Evolutionary conservation across 2,888 invertebrate species (phyloP).

Genomic region (Patella caerulea): DNA sequence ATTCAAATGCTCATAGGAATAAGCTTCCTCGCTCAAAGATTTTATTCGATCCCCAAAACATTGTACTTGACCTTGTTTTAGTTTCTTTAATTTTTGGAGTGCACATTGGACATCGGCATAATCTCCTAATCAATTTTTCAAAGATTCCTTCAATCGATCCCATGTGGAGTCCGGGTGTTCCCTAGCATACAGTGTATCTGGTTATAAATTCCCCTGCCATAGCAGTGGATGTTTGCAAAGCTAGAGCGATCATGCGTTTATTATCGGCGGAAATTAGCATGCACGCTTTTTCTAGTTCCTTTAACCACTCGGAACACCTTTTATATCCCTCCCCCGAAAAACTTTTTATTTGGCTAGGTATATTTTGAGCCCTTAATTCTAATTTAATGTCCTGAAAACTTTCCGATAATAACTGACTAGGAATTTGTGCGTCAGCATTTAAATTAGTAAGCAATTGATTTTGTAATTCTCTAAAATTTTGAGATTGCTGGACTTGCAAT

Average conservation of each 20-base stretch:
- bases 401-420: neutral
- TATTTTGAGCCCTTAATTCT: conserved; percentile 2
- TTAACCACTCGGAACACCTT: neutral
- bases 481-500: no score
- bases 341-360: neutral
- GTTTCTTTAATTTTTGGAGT: neutral
- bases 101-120: neutral
- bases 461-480: no score
- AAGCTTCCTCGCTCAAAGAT: neutral
- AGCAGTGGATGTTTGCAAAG: neutral
- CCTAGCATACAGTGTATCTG: neutral
- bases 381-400: neutral
- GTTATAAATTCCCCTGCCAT: conserved; percentile 3
- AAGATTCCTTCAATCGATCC: neutral
- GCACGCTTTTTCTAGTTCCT: neutral
- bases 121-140: neutral
- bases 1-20: neutral
- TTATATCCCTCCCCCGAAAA: neutral
- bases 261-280: neutral
- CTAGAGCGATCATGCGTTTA: neutral
- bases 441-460: no score
- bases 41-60: neutral
- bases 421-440: no score
- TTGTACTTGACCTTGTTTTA: neutral
- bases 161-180: neutral